Base-by-base conservation (phyloP, 1,140 invertebrate species). In the Drosophila suzukii region DNA sequence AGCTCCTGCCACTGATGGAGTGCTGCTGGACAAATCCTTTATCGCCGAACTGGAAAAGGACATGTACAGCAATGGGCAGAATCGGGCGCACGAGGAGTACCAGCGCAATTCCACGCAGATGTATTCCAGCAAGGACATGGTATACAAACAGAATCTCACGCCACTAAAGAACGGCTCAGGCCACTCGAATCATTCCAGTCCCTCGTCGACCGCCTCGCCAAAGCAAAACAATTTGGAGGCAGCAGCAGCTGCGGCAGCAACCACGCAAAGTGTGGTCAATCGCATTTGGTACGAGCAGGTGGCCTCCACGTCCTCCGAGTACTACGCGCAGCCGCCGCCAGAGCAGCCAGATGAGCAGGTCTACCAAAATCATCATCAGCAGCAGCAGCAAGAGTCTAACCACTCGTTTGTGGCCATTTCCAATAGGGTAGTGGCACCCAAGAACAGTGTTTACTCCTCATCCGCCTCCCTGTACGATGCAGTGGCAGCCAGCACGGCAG, bases 11-110 rank as follows among this genome's bases (percentile, higher is more conserved):
- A 51, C 27, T 11, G 70, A 90, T 17, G 68, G 81, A 15, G 77
- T 91, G 11, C 38, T 91, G 41, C 68, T 95, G n/a, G 94, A 95
- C 80, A 91, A 94, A 1, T 92, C 91, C 2, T 95, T 95, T 53
- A 91, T 95, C 6, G 93, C 93, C 0, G 95, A 95, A 72, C 79
- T 95, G 44, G 95, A 95, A 78, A 95, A 95, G 72, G 94, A 94
- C 68, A 86, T 95, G 27, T 92, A 91, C 62, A 89, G 84, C 68
- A 72, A 72, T 24, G 70, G 80, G 8, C 86, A 79, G 44, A 92
- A 65, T 57, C 79, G 81, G 46, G 82, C 79, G 6, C 84, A 90
- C 51, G 79, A 81, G 65, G 88, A 92, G 47, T 92, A 78, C 47
- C 72, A 92, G 47, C 86, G 90, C 50, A 94, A 95, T 92, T 93